Evolutionary conservation across 1,140 invertebrate species (phyloP).

Genomic region (Lepidotrigona ventralis): DNA sequence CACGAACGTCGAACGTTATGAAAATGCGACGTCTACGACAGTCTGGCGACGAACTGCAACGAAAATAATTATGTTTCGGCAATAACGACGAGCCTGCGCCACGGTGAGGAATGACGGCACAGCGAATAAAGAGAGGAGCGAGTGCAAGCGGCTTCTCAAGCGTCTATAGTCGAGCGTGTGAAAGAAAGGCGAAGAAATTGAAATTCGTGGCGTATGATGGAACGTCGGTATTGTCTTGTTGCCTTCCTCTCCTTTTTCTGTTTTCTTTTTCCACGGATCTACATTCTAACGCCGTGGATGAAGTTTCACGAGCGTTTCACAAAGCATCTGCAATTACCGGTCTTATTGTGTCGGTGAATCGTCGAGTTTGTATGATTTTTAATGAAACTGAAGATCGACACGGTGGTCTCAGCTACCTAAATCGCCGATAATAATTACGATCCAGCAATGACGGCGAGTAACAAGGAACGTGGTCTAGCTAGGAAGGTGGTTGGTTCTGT

Average conservation of each 20-base stretch:
- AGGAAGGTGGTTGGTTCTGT: neutral
- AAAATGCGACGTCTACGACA: neutral
- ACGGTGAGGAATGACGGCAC: neutral
- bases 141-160: neutral
- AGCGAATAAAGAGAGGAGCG: neutral
- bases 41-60: neutral
- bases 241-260: neutral
- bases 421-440: conserved; percentile 35
- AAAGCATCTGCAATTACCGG: conserved; percentile 6
- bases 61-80: conserved; percentile 54
- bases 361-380: conserved; percentile 8
- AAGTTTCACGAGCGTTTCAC: neutral
- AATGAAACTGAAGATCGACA: conserved; percentile 12
- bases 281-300: neutral
- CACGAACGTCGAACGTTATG: neutral
- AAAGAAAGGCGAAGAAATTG: neutral
- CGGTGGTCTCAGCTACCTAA: neutral
- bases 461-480: conserved; percentile 22
- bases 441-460: conserved; percentile 29
- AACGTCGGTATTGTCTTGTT: neutral
- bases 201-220: neutral
- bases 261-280: neutral
- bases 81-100: neutral
- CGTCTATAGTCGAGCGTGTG: too few species aligned
- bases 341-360: neutral